A percentile compares a stretch with the other conserved stretches of the same genome.
phyloP scores from a whole-genome alignment of 2,888 invertebrate genomes.

The Caenorhabditis wallacei region DNA sequence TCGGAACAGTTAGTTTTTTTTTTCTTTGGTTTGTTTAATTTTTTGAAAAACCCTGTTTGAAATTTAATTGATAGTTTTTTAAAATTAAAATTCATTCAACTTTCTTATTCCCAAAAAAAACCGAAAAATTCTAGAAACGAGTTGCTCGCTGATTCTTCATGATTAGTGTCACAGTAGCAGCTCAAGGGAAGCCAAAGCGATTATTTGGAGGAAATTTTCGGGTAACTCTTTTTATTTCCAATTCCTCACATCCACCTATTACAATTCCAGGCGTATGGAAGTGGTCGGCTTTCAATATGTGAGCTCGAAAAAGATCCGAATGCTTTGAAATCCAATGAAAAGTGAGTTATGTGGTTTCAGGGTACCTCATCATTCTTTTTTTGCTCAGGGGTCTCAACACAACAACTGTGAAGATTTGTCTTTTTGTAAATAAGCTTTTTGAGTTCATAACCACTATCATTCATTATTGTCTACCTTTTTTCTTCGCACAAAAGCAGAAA shows the following conservation, averaged over 20 bases:
- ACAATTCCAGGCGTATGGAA: constrained; percentile 70
- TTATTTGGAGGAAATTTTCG: constrained; percentile 69
- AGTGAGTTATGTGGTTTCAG: not conserved
- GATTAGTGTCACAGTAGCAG: constrained; percentile 79
- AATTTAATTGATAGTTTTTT: too few species aligned
- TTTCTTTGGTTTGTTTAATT: not conserved
- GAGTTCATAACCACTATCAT: constrained; percentile 34
- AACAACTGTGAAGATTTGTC: not conserved
- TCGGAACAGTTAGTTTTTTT: not conserved
- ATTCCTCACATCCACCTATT: not conserved
- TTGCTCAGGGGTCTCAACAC: not conserved
- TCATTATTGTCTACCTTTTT: constrained; percentile 52
- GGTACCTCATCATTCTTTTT: not conserved
- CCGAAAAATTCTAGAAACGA: too few species aligned
- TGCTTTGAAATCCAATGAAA: not conserved
- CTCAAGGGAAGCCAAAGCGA: constrained; percentile 70
- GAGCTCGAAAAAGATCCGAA: constrained; percentile 62
- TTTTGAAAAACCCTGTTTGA: not conserved
- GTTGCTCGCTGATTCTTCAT: constrained; percentile 45
- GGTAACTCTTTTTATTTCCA: constrained; percentile 30
- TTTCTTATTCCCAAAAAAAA: too few species aligned
- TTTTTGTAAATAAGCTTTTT: constrained; percentile 38
- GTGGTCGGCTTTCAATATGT: constrained; percentile 71
- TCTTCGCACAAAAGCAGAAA: constrained; percentile 21
- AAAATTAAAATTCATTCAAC: too few species aligned